Evolutionary conservation across 2,797 vertebrate genomes (phyloP).

Genomic region (Spinus olivaceus): DNA sequence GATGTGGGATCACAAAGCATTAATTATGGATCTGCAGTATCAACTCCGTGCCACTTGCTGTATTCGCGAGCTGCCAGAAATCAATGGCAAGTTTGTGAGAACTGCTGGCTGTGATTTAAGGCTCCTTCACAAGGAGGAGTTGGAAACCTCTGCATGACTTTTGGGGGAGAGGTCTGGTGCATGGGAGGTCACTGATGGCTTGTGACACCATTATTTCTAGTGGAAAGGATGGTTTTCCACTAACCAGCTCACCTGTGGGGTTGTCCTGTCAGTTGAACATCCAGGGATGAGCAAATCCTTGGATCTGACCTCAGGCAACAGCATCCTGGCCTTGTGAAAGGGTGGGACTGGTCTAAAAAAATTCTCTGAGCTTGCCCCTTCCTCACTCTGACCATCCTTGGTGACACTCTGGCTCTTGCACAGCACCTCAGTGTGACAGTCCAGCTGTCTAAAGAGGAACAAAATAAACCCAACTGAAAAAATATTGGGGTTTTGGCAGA

Average conservation of each 20-base stretch:
- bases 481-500: not conserved
- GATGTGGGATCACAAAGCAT: conserved; percentile 54
- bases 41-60: conserved; percentile 21
- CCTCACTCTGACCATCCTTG: not conserved
- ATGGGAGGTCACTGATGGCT: not conserved
- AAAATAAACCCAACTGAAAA: not conserved
- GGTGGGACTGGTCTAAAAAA: not conserved
- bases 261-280: not conserved
- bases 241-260: not conserved
- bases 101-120: not conserved
- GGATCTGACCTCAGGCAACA: not conserved
- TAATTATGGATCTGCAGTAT: conserved; percentile 58
- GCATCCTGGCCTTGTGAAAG: not conserved
- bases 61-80: not conserved
- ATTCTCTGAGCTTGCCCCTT: not conserved
- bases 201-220: not conserved
- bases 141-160: not conserved
- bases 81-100: conserved; percentile 25
- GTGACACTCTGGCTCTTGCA: not conserved
- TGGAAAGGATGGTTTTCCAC: not conserved
- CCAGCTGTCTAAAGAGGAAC: not conserved
- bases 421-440: not conserved
- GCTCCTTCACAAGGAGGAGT: not conserved
- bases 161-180: not conserved
- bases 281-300: not conserved